These are phyloP conservation scores for Eubasilissa splendida DNA, from an alignment of 2,888 invertebrate species.

Conservation along the genomic window DNA sequence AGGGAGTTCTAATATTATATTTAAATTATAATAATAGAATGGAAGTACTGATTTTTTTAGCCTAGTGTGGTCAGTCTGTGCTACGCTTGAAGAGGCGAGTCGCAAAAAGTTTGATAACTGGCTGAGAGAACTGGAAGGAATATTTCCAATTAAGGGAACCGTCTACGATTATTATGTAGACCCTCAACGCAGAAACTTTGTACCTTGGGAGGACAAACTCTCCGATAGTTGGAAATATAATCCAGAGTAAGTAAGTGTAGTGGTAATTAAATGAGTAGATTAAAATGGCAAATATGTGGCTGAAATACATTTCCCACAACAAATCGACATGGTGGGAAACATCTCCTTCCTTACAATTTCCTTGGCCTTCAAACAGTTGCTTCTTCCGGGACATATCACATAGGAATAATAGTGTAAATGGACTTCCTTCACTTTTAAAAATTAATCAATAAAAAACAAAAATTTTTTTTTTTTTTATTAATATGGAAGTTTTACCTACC, in stretches of 20 bases:
- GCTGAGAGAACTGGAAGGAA: constrained; percentile 84
- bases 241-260: constrained; percentile 68
- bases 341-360: too few relatives aligned
- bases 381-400: too few relatives aligned
- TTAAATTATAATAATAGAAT: background rate
- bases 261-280: too few relatives aligned
- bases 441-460: too few relatives aligned
- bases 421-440: too few relatives aligned
- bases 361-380: too few relatives aligned
- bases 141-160: constrained; percentile 89
- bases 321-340: too few relatives aligned
- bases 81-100: constrained; percentile 84
- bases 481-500: too few relatives aligned
- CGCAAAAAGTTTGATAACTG: constrained; percentile 84
- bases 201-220: constrained; percentile 86
- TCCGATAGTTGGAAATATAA: constrained; percentile 83
- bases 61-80: constrained; percentile 89
- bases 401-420: too few relatives aligned
- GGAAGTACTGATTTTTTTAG: constrained; percentile 65
- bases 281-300: too few relatives aligned
- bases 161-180: constrained; percentile 94
- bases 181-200: constrained; percentile 77
- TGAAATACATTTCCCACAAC: too few relatives aligned
- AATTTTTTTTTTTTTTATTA: too few relatives aligned
- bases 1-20: background rate